phyloP scores from a whole-genome alignment of 2,113 vertebrate genomes.

The Bubo bubo region DNA sequence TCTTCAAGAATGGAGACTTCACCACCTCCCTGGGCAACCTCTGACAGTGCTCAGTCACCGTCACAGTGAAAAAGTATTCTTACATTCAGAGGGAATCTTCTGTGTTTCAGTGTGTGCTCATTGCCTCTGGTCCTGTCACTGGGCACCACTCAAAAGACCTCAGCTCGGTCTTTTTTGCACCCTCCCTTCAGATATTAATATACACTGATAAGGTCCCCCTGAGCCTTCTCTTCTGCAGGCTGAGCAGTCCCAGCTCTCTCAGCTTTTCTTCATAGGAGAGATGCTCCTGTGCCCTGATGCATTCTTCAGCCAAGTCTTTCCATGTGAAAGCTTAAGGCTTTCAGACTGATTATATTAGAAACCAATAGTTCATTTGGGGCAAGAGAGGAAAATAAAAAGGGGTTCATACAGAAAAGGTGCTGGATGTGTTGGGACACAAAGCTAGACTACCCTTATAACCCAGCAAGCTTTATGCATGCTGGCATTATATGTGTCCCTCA shows the following conservation, averaged over 20 bases:
- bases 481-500: not conserved
- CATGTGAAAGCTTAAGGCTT: not conserved
- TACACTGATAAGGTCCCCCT: not conserved
- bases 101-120: not conserved
- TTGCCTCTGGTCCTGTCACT: not conserved
- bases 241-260: not conserved
- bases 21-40: not conserved
- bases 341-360: not conserved
- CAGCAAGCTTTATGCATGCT: not conserved
- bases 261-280: not conserved
- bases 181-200: not conserved
- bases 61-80: not conserved
- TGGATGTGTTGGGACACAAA: not conserved
- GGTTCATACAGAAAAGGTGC: not conserved
- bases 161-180: not conserved
- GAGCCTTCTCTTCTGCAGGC: not conserved
- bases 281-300: not conserved
- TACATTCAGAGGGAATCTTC: not conserved
- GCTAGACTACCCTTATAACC: not conserved
- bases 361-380: not conserved
- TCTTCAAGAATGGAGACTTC: not conserved
- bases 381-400: not conserved
- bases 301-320: not conserved
- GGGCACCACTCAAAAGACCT: not conserved
- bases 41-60: rapidly evolving